These are phyloP conservation scores for Percopsis omiscomaycus DNA, from an alignment of 2,797 vertebrate genomes.

Conservation along the genomic window DNA sequence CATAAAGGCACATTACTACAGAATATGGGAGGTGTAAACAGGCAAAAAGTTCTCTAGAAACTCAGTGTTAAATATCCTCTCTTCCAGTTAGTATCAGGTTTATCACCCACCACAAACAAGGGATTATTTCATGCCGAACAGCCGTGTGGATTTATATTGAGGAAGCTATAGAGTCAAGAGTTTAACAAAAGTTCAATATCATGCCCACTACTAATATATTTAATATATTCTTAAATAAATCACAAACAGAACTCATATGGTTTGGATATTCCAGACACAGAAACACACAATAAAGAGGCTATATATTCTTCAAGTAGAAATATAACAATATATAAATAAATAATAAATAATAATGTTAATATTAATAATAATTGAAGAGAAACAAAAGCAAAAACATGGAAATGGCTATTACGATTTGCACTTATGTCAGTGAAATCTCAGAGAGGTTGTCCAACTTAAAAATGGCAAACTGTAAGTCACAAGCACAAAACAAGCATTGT, in stretches of 20 bases:
- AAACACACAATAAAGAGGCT: constrained; percentile 39
- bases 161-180: no score
- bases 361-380: constrained; percentile 24
- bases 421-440: constrained; percentile 84
- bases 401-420: constrained; percentile 73
- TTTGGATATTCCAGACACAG: constrained; percentile 47
- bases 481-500: constrained; percentile 41
- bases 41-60: no score
- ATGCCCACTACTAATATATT: background rate
- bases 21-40: no score
- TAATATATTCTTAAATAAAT: background rate
- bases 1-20: no score
- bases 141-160: no score
- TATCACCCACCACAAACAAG: no score
- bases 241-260: constrained; percentile 17
- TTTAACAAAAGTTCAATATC: background rate
- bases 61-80: no score
- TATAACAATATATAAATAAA: background rate
- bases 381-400: constrained; percentile 49
- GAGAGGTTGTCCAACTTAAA: constrained; percentile 50
- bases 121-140: no score
- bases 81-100: no score
- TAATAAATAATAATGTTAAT: constrained; percentile 17
- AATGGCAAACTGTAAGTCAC: constrained; percentile 47
- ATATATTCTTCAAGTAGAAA: constrained; percentile 19